These are phyloP conservation scores for Drosophila varians DNA, from an alignment of 1,140 invertebrate species.

Conservation along the genomic window DNA sequence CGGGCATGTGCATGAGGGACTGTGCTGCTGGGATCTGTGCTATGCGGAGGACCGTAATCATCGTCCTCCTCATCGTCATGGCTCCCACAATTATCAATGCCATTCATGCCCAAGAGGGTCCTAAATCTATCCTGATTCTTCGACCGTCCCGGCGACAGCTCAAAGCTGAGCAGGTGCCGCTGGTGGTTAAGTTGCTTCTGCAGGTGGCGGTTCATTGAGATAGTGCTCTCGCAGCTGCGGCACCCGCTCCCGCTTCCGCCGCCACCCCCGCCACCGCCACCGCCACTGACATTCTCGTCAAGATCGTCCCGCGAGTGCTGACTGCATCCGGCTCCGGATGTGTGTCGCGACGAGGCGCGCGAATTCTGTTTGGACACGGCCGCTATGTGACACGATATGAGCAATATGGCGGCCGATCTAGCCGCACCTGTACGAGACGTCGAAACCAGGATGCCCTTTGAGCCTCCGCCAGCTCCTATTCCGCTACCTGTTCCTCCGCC, in stretches of 20 bases:
- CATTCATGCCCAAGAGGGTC: constrained; percentile 83
- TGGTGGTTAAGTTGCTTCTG: constrained; percentile 83
- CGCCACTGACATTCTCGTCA: constrained; percentile 59
- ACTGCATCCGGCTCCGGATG: constrained; percentile 79
- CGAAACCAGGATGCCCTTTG: constrained; percentile 87
- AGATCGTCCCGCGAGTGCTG: constrained; percentile 81
- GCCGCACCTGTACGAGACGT: constrained; percentile 94
- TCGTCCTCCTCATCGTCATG: constrained; percentile 58
- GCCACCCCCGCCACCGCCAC: constrained; percentile 20
- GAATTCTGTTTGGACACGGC: constrained; percentile 83
- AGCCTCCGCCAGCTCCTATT: constrained; percentile 65
- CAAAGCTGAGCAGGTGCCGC: constrained; percentile 81
- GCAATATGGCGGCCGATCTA: constrained; percentile 94
- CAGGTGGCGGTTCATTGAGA: constrained; percentile 82
- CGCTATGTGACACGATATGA: constrained; percentile 92
- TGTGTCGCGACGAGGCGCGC: constrained; percentile 75
- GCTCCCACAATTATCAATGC: constrained; percentile 74
- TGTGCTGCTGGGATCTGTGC: constrained; percentile 70
- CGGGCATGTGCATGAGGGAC: constrained; percentile 23
- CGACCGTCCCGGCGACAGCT: constrained; percentile 78
- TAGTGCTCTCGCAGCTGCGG: constrained; percentile 80
- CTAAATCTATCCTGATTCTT: constrained; percentile 83
- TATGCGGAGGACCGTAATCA: constrained; percentile 78
- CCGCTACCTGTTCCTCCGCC: constrained; percentile 80
- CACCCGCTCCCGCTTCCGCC: constrained; percentile 58